These are phyloP conservation scores for Platycercus adscitus DNA, from an alignment of 2,113 vertebrate genomes.

Conservation along the genomic window DNA sequence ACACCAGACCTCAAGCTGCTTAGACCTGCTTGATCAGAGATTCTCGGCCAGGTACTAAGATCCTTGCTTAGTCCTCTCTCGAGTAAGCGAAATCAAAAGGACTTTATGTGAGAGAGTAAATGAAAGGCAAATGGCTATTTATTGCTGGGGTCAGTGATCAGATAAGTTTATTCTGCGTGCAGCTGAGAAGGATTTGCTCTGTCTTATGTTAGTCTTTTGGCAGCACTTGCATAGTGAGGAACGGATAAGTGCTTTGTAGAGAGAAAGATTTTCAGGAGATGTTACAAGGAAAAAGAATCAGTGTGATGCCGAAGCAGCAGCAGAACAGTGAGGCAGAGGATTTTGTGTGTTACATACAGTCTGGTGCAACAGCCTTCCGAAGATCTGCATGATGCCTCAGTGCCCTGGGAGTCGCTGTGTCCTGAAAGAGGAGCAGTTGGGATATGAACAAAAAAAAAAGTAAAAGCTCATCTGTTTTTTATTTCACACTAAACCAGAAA, in stretches of 20 bases:
- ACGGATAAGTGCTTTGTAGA: background rate
- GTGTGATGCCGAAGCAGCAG: background rate
- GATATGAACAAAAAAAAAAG: background rate
- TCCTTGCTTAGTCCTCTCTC: background rate
- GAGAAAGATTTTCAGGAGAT: conserved; percentile 15
- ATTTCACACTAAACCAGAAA: background rate
- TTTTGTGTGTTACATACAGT: background rate
- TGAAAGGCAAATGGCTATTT: background rate
- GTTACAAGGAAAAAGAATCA: background rate
- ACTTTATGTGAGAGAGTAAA: background rate
- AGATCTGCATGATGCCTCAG: background rate
- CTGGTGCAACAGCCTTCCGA: accelerated
- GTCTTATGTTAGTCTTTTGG: conserved; percentile 36
- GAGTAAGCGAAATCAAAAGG: background rate
- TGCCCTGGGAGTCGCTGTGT: background rate
- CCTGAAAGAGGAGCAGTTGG: background rate
- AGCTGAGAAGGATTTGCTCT: conserved; percentile 54
- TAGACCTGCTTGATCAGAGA: background rate
- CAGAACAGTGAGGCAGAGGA: background rate
- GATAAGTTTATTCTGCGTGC: conserved; percentile 43
- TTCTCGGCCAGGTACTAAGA: background rate
- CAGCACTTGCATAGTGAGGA: background rate
- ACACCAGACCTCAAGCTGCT: background rate
- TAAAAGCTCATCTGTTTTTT: background rate
- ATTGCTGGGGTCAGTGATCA: conserved; percentile 40